Evolutionary conservation across 2,888 invertebrate species (phyloP), one percentile per base, ranked within the genome.

Genomic region (Lasius platythorax): DNA sequence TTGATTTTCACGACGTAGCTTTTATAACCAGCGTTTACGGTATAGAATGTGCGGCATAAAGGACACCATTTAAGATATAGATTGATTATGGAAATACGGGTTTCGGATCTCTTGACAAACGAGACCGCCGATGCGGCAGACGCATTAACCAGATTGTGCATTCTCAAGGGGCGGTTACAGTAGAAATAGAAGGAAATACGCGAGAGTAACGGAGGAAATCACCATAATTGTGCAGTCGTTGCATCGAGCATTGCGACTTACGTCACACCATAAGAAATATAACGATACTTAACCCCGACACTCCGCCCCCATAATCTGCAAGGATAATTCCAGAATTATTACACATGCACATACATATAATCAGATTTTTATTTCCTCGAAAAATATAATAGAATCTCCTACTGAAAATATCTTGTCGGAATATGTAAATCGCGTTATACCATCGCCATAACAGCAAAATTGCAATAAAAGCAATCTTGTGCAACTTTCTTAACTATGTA

Each of bases 81-180:
- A 83, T 88, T 86, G 88, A 88, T 90, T 89, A 90, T 85, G 86
- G 85, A 90, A 88, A 90, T 90, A 83, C 43, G 61, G 58, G 43
- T 78, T 82, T 87, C 79, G 79, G 81, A 63, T 83, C 11, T 18
- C 68, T 5, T 72, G 76, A 86, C 63, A 70, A 85, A 83, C 63
- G 75, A 73, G 64, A 84, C 68, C 75, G 18, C 15, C 56, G 56
- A 30, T 33, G 30, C 53, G 64, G 79, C 61, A 61, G 70, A 82
- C 64, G 78, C 90, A 90, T 90, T 87, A 89, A 87, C 84, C 73
- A 73, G 85, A 90, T 90, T 85, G 82, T 61, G 87, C 83, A 63
- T 84, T 72, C 74, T 40, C 76, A 63, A 78, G 58, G 23, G 28
- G 30, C 46, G 50, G 70, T 76, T 53, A 58, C 56, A 15, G 43